Base-by-base conservation (phyloP, 1,140 invertebrate species). In the Drosophila mayri region DNA sequence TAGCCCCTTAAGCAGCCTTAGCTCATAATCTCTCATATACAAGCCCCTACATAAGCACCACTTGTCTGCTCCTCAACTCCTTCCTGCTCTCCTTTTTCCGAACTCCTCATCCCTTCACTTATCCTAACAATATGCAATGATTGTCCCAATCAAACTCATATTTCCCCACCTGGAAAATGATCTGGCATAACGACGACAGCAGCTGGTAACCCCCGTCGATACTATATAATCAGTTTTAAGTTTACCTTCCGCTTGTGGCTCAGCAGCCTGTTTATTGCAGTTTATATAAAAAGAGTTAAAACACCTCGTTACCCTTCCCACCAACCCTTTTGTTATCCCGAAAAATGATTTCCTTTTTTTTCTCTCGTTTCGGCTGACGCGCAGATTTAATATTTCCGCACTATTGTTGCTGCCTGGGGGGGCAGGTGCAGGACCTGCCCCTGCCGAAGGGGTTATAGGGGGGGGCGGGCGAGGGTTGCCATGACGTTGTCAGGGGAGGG, bases 341-440 rank as follows among this genome's bases (percentile, higher is more conserved):
- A 22, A 74, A 73, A 73, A 61, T 49, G 62, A 52, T 54, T 22
- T 44, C 37, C 43, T 43, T 37, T 37, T 25, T n/a, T 40, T 55
- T 37, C 25, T 9, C 22, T 40, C 54, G 41, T 63, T 64, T 68
- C 37, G 65, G 4, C 28, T 68, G 73, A 68, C 43, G 63, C 75
- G 75, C 76, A 78, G 76, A 78, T 78, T 78, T 78, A 78, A 78
- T 78, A 78, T 78, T 70, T 78, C 74, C 76, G 75, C 76, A 78
- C 76, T 78, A 78, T 78, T 78, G 75, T 70, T 20, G 54, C 38
- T 40, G 35, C 4, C 12, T 5, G 37, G 37, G 37, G 9, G 47
- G 40, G 25, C 44, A 43, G 50, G 43, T 72, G 49, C 30, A 35
- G 32, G 32, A 18, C 41, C 22, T 12, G 11, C 20, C 9, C 37